Evolutionary conservation across 1,140 invertebrate species (phyloP), one percentile per base, ranked within the genome.

Genomic region (Heterodera schachtii): DNA sequence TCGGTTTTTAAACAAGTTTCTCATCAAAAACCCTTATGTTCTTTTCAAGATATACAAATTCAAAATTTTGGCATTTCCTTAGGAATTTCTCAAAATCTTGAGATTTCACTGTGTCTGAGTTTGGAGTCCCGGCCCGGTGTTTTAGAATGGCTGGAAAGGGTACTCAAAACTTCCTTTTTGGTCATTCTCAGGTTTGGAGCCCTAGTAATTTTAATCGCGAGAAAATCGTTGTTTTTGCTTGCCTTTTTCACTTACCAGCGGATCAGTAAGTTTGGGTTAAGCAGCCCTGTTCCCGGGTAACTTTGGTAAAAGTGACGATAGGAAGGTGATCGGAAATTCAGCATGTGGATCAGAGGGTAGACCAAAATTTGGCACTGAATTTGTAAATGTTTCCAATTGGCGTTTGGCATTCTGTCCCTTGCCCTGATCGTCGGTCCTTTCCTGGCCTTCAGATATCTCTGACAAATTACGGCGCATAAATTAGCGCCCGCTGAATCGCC

Each of bases 271-370:
- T 75, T 69, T 11, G 85, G 86, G 79, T 87, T 86, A n/a, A 86
- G 80, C 43, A 86, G 69, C 60, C 73, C 86, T 11, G 85, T 77
- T 3, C 82, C 82, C 80, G 78, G 75, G 78, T 86, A 86, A n/a
- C 19, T 75, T 52, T 71, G 52, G 69, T 86, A 86, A 76, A 87
- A 87, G 67, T 81, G 64, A 60, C 83, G 86, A 79, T 87, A 85
- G 46, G 86, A 83, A 6, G 85, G 81, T 3, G 85, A 75, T 21
- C 73, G 86, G 47, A 87, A 83, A 67, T 86, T 82, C 19, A 85
- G 66, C 71, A 86, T 60, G 70, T 87, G 85, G 69, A 87, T 87
- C 19, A 86, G 83, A 16, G 85, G 85, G 69, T 86, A 86, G 19
- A 86, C 74, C 9, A 86, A 69, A 19, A 86, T 52, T 83, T 86